phyloP scores from a whole-genome alignment of 1,140 invertebrate genomes.

The Fopius arisanus region DNA sequence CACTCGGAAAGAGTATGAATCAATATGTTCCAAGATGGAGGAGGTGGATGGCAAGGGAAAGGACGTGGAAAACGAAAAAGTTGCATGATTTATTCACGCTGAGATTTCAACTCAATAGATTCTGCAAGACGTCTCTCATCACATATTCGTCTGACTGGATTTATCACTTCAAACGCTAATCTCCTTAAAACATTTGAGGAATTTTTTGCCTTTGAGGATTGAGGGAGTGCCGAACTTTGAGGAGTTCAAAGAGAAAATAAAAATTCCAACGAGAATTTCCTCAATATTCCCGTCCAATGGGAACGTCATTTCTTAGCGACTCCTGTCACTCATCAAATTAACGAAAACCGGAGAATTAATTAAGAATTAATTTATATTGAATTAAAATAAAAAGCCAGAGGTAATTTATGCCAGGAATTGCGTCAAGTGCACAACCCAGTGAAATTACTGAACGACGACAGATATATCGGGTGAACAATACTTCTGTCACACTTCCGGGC shows the following conservation, averaged over 20 bases:
- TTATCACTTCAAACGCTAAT: slow-evolving; percentile 3
- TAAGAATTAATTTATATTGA: too few relatives aligned
- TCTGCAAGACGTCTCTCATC: background rate
- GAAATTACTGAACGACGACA: too few relatives aligned
- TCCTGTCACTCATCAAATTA: too few relatives aligned
- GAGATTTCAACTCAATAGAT: background rate
- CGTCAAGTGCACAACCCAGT: too few relatives aligned
- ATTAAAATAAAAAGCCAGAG: too few relatives aligned
- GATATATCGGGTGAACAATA: too few relatives aligned
- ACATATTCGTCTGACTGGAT: background rate
- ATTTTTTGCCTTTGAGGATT: background rate
- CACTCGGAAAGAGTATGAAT: background rate
- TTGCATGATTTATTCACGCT: background rate
- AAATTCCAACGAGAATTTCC: background rate
- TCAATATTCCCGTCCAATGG: background rate
- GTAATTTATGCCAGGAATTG: too few relatives aligned
- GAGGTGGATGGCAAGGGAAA: too few relatives aligned
- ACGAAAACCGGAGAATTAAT: too few relatives aligned
- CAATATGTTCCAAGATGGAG: background rate
- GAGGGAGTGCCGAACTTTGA: background rate
- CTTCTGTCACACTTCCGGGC: too few relatives aligned
- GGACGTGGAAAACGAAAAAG: background rate
- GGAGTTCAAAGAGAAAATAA: background rate
- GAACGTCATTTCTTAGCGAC: background rate
- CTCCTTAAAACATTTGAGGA: background rate